Base-by-base conservation (phyloP, 2,797 vertebrate species). In the Psittacula echo region DNA sequence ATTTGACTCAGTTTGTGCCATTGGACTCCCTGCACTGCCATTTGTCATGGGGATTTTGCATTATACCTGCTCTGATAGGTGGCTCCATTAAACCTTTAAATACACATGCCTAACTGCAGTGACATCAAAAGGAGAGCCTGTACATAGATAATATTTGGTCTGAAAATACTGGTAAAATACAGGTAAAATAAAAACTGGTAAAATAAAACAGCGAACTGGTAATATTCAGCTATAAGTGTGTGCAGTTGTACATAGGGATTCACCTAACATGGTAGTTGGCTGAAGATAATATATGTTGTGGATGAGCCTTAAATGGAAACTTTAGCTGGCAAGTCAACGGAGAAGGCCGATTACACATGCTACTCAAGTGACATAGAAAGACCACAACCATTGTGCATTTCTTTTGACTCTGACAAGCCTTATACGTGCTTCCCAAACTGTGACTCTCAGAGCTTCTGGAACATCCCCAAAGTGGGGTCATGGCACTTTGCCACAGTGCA, bases 391-490 rank as follows among this genome's bases (percentile, higher is more conserved):
- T 72, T 32, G 21, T 54, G 84, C 65, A 16, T 92, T 87, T 87
- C 75, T 83, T 85, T 58, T 72, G 47, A 34, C 34, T 94, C 85
- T 94, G 88, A 80, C 72, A 92, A 78, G 65, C 47, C 68, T 70
- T 80, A 44, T 41, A 48, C 45, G 66, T 93, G 78, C 78, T 65
- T 96, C 91, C 72, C 86, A 89, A 65, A 87, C 86, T 50, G 65
- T 78, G 88, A n/a, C 75, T 92, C 73, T 85, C 2, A 3, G 53
- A 72, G 84, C 65, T 92, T 78, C 94, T 96, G 95, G 96, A 96
- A 95, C 86, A 80, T 90, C 92, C 94, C 94, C 96, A 96, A 96
- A 96, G 95, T 96, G 96, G 96, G 90, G 96, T 96, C 94, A 95
- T 97, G 96, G 96, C 95, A 74, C 81, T 93, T 95, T 90, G 96